phyloP scores from a whole-genome alignment of 2,888 invertebrate species.

The Dichetophora obliterata region DNA sequence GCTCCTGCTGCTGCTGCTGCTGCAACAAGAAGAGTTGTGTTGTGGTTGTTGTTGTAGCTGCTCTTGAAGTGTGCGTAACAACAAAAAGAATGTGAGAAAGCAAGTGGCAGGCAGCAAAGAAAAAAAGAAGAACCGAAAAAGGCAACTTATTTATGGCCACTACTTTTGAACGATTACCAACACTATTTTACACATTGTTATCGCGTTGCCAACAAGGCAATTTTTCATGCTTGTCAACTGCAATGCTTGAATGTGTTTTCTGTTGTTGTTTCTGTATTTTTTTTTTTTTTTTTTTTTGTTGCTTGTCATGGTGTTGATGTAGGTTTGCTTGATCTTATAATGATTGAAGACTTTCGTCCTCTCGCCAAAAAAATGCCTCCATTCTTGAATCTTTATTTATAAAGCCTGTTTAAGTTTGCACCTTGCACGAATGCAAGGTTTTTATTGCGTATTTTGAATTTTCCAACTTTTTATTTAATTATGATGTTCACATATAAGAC shows the following conservation, averaged over 20 bases:
- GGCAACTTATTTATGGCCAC: neutral
- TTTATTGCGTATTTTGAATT: neutral
- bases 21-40: neutral
- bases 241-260: neutral
- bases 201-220: neutral
- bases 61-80: neutral
- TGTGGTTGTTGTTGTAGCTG: neutral
- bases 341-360: no score
- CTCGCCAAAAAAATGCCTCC: no score
- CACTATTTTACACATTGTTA: neutral
- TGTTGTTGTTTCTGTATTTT: neutral
- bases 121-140: neutral
- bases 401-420: neutral
- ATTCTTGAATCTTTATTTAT: no score
- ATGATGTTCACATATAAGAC: no score
- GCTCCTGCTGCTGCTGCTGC: neutral
- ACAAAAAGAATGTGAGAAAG: constrained; percentile 3
- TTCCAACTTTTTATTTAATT: neutral
- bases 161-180: neutral
- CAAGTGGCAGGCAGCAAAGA: neutral
- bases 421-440: neutral
- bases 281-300: no score
- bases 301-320: no score
- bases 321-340: neutral
- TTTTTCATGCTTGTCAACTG: neutral